phyloP scores from a whole-genome alignment of 1,140 invertebrate genomes.

The Brachionus rotundiformis region DNA sequence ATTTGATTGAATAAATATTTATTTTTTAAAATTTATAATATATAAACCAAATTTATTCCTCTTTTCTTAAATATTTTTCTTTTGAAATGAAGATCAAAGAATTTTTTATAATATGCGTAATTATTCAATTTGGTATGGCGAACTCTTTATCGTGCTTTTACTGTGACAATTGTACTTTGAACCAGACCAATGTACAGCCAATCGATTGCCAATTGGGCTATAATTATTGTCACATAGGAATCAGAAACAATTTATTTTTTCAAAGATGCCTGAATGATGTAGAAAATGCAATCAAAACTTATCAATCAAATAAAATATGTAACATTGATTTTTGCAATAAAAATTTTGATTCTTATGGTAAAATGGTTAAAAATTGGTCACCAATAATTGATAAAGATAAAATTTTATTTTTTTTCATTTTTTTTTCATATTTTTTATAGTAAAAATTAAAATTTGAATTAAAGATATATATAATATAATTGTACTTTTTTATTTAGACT shows the following conservation, averaged over 20 bases:
- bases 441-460: too few relatives aligned
- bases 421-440: background rate
- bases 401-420: background rate
- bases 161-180: background rate
- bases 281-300: background rate
- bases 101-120: background rate
- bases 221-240: background rate
- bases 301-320: background rate
- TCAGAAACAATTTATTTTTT: background rate
- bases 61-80: background rate
- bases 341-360: background rate
- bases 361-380: background rate
- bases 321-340: constrained; percentile 16
- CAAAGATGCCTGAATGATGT: background rate
- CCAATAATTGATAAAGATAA: background rate
- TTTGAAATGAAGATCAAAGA: background rate
- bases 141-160: background rate
- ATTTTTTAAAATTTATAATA: background rate
- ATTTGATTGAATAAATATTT: background rate
- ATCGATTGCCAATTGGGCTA: background rate
- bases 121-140: background rate
- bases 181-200: background rate
- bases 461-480: too few relatives aligned
- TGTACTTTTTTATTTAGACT: too few relatives aligned
- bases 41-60: background rate